Evolutionary conservation across 2,888 invertebrate species (phyloP).

Genomic region (Chorisops tibialis): DNA sequence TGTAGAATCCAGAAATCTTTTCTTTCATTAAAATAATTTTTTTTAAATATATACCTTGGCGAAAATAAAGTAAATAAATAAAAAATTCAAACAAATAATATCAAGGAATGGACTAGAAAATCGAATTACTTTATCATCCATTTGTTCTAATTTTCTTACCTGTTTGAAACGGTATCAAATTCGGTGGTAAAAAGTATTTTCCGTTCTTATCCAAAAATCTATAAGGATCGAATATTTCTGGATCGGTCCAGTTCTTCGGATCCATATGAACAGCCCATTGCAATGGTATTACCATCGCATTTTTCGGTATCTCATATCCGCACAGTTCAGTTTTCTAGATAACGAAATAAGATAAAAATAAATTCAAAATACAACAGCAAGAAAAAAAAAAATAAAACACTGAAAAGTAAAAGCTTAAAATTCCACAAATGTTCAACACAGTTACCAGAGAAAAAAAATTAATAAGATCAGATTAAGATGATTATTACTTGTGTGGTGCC

Average conservation of each 20-base stretch:
- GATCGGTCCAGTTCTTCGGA: slow-evolving; percentile 62
- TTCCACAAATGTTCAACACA: background rate
- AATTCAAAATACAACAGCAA: background rate
- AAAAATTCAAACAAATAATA: too few relatives aligned
- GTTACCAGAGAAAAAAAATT: background rate
- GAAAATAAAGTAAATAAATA: too few relatives aligned
- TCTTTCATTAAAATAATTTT: too few relatives aligned
- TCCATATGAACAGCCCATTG: slow-evolving; percentile 81
- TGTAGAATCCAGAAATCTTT: too few relatives aligned
- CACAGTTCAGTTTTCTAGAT: slow-evolving; percentile 6
- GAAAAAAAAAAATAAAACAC: background rate
- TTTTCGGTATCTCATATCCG: slow-evolving; percentile 61
- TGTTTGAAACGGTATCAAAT: slow-evolving; percentile 79
- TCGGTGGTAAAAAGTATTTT: slow-evolving; percentile 60
- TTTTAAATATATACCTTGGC: too few relatives aligned
- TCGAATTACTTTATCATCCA: too few relatives aligned
- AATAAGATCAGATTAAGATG: background rate
- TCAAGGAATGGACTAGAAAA: too few relatives aligned
- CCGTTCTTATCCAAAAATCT: slow-evolving; percentile 67
- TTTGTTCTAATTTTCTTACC: too few relatives aligned
- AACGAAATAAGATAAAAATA: slow-evolving; percentile 10
- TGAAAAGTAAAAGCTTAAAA: background rate
- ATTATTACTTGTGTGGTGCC: slow-evolving; percentile 58
- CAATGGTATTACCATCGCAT: slow-evolving; percentile 72
- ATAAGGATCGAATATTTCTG: slow-evolving; percentile 64